Evolutionary conservation across 2,797 vertebrate genomes (phyloP), one percentile per base, ranked within the genome.

Genomic region (Chrosomus eos): DNA sequence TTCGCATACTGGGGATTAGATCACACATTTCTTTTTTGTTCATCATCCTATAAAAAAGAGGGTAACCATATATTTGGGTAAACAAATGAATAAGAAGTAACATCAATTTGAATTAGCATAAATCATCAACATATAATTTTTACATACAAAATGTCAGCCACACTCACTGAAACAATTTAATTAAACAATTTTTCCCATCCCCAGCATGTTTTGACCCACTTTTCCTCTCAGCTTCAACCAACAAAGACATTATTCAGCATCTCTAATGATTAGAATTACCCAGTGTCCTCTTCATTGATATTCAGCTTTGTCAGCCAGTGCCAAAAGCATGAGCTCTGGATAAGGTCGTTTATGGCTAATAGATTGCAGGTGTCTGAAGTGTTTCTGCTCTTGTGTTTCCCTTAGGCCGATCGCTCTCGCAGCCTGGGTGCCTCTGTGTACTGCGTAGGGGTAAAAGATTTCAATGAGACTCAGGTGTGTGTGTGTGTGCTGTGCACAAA

Each of bases 381-480:
- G 43, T 82, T 64, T 74, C 38, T 82, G 55, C 62, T 67, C 16
- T 71, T 51, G 55, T 82, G 68, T 78, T 48, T 75, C 10, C n/a
- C 21, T 90, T 91, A 99, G 98, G 98, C 98, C 2, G 98, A 99
- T 89, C 96, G 97, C 77, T 99, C 98, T 0, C 94, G 98, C 53
- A 97, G 96, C 83, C 93, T 99, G 78, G 98, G 98, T 51, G 98
- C 98, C 13, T 96, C 98, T 0, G 97, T 99, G 19, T 99, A 99
- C 88, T 99, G 98, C 5, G 98, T 99, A 6, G 98, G 98, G 0
- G 98, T 99, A 91, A 99, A 99, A 87, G 98, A 99, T 93, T 99
- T 99, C 96, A 98, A 99, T 80, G 98, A 99, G 91, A 99, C 98
- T 14, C 98, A 99, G 98, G 98, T 99, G 93, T 85, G 91, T 88